phyloP scores from a whole-genome alignment of 2,888 invertebrate genomes.

The Volucella zonaria region DNA sequence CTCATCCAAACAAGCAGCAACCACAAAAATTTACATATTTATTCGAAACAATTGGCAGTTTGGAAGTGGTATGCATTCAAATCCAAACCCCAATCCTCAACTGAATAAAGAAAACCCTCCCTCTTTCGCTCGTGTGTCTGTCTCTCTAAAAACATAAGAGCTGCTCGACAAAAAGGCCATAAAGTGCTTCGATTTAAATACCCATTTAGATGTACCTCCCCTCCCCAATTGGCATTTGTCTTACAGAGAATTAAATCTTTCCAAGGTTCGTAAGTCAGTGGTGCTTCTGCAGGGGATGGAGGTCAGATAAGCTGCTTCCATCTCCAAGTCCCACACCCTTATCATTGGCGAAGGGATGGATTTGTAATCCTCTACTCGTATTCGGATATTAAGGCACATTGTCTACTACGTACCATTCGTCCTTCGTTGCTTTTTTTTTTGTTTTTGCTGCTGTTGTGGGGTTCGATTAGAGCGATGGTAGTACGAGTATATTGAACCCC shows the following conservation, averaged over 20 bases:
- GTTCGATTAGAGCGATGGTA: conserved; percentile 28
- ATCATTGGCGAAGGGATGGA: conserved; percentile 39
- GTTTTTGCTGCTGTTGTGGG: background rate
- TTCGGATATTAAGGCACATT: conserved; percentile 36
- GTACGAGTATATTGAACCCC: conserved; percentile 23
- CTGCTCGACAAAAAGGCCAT: conserved; percentile 29
- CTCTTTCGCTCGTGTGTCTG: background rate
- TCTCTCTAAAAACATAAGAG: conserved; percentile 14
- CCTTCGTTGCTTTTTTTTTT: background rate
- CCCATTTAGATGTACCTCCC: conserved; percentile 7
- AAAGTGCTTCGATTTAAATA: conserved; percentile 38
- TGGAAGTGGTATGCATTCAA: conserved; percentile 31
- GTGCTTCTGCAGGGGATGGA: background rate
- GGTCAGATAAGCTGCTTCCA: conserved; percentile 19
- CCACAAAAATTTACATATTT: conserved; percentile 50
- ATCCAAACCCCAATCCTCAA: too few relatives aligned
- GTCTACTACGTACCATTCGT: conserved; percentile 27
- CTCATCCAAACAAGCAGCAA: conserved; percentile 15
- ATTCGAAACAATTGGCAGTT: conserved; percentile 53
- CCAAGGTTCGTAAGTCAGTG: conserved; percentile 25
- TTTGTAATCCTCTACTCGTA: conserved; percentile 34
- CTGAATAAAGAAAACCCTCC: conserved; percentile 12
- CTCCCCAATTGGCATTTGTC: conserved; percentile 5
- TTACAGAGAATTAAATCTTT: conserved; percentile 51
- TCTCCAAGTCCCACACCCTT: background rate